A percentile compares a stretch with the other conserved stretches of the same genome.
Evolutionary conservation across 1,140 invertebrate species (phyloP).

Genomic region (Gonioctena quinquepunctata): DNA sequence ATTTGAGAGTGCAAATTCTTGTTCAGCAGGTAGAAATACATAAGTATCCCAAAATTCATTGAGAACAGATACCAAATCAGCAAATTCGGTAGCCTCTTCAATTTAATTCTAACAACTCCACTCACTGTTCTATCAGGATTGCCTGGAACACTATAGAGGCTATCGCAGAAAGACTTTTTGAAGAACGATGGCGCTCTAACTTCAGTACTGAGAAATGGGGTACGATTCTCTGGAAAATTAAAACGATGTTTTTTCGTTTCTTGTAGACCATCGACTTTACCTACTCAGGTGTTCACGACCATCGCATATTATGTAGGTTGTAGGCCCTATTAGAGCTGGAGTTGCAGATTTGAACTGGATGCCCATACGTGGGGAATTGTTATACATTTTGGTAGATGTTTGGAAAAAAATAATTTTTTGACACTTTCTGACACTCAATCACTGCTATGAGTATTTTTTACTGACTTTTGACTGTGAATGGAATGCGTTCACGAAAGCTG

Average conservation of each 20-base stretch:
- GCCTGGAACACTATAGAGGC: slow-evolving; percentile 10
- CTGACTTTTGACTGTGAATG: too few species aligned
- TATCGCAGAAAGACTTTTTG: slow-evolving; percentile 7
- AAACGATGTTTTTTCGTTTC: background rate
- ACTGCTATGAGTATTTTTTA: too few species aligned
- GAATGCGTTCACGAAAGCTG: too few species aligned
- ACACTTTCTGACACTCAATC: too few species aligned
- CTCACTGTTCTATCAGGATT: background rate
- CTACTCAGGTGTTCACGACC: background rate
- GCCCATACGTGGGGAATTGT: background rate
- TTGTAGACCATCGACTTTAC: background rate
- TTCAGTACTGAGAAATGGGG: slow-evolving; percentile 24
- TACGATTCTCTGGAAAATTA: slow-evolving; percentile 14
- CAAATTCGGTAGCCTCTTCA: too few species aligned
- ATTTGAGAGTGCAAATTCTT: too few species aligned
- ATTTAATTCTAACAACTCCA: too few species aligned
- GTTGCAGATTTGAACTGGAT: background rate
- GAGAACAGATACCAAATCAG: too few species aligned
- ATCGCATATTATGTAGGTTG: slow-evolving; percentile 10
- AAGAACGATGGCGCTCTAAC: slow-evolving; percentile 7
- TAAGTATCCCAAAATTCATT: too few species aligned
- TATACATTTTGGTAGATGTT: slow-evolving; percentile 17
- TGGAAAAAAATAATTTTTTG: too few species aligned
- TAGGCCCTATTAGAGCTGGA: background rate
- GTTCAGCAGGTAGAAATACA: too few species aligned